Evolutionary conservation across 2,888 invertebrate genomes (phyloP), one percentile per base, ranked within the genome.

Genomic region (Zaprionus lineosus): DNA sequence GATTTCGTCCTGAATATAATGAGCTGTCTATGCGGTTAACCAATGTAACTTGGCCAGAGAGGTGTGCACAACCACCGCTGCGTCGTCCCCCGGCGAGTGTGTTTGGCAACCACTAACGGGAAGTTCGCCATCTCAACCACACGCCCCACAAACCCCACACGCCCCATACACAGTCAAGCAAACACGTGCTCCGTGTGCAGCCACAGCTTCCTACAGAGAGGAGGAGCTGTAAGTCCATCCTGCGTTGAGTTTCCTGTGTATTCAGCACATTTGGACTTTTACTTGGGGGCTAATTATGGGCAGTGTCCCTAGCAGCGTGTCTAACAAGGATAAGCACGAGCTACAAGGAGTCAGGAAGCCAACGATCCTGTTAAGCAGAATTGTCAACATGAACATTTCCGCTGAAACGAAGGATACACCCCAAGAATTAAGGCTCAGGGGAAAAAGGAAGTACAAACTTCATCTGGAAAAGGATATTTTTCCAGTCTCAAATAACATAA

Each of bases 111-210:
- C 78, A 47, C 82, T 78, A 61, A 44, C 41, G 40, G 47, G 37
- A 63, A 76, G 58, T 52, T 73, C 73, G 47, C 47, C 16, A 44
- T 44, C 55, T 40, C 47, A 74, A 56, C 74, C 75, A 36, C 55
- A 60, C 43, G 29, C 18, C 28, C 16, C 47, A 6, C 14, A 31
- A 14, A n/a, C 11, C 5, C 19, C 19, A 19, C 19, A 19, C 5
- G 3, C 19, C 5, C 19, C 3, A 19, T 26, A 40, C 55, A 40
- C 28, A 2, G 57, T 31, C 58, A 40, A 53, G 29, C 39, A 59
- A 21, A 31, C 58, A 26, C 40, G 40, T 56, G 28, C 39, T 40
- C 3, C 9, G 34, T 48, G 48, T 34, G 28, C 39, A 14, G 18
- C 62, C 33, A 5, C 53, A 60, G 19, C 14, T 5, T 33, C 36